A percentile compares a stretch with the other conserved stretches of the same genome.
Conservation (phyloP, 2,797 vertebrate genomes). For the Diplodus sargus region DNA sequence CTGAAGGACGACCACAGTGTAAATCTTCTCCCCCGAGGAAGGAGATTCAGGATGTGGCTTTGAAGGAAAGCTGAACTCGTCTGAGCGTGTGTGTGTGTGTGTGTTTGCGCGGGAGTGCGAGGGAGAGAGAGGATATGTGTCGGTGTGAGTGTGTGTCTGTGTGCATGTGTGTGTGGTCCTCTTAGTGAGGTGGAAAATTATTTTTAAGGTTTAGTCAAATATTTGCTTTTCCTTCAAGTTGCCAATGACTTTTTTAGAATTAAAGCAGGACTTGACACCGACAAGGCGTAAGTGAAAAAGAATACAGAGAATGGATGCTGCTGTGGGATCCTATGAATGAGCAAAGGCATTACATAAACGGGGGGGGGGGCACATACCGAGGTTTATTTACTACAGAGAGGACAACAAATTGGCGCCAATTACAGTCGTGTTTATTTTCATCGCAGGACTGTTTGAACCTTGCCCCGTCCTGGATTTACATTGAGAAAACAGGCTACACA, state of each 20-base stretch:
- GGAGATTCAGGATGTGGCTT: conserved; percentile 82
- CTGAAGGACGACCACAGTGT: conserved; percentile 82
- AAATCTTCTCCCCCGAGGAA: conserved; percentile 77
- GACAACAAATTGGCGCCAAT: conserved; percentile 52
- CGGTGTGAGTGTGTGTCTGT: conserved; percentile 51
- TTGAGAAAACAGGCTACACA: conserved; percentile 75
- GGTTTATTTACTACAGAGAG: conserved; percentile 38
- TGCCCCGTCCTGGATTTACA: conserved; percentile 68
- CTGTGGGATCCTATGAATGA: conserved; percentile 58
- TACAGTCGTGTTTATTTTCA: conserved; percentile 65
- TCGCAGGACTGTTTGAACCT: conserved; percentile 56
- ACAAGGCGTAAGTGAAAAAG: conserved; percentile 48
- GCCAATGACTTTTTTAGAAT: conserved; percentile 76
- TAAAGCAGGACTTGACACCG: conserved; percentile 49
- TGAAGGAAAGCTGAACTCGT: conserved; percentile 68
- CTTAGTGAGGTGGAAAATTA: conserved; percentile 76
- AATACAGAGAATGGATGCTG: conserved; percentile 36
- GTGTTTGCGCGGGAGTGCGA: conserved; percentile 23
- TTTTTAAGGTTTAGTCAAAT: conserved; percentile 82
- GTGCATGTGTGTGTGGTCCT: conserved; percentile 80
- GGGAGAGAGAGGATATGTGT: conserved; percentile 41
- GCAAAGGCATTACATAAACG: conserved; percentile 18
- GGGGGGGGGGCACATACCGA: background rate
- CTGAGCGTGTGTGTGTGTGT: conserved; percentile 43
- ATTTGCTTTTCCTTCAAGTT: conserved; percentile 80